Conservation (phyloP, 1,140 invertebrate species). For the Aphis gossypii region DNA sequence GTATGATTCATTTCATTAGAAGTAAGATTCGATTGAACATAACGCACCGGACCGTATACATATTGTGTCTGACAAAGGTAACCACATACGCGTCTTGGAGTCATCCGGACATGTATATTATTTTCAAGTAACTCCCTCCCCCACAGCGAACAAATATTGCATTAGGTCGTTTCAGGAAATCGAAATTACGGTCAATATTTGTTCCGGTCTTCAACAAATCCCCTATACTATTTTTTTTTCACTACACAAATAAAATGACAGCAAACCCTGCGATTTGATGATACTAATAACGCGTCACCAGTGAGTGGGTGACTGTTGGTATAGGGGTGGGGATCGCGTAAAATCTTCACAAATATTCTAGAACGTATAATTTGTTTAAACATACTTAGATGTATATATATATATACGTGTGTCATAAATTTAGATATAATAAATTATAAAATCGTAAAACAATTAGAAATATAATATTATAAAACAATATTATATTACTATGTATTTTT, state of each 20-base stretch:
- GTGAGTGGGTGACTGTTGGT: not conserved
- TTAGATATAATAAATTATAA: not conserved
- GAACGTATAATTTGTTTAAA: not conserved
- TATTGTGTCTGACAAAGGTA: constrained; percentile 12
- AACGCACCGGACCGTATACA: not conserved
- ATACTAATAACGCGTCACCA: not conserved
- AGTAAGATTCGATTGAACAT: constrained; percentile 19
- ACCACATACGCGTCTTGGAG: not conserved
- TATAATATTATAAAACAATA: not conserved
- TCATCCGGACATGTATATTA: constrained; percentile 2
- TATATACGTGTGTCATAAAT: not conserved
- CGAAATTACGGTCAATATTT: constrained; percentile 47
- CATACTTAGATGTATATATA: not conserved
- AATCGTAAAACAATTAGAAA: not conserved
- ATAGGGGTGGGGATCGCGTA: not conserved
- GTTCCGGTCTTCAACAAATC: constrained; percentile 4
- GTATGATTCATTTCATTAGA: constrained; percentile 12
- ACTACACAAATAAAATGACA: constrained; percentile 25
- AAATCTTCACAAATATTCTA: not conserved
- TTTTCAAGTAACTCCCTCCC: not conserved
- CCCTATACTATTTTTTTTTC: constrained; percentile 20
- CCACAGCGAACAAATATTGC: not conserved
- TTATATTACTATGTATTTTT: not conserved
- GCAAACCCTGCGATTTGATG: constrained; percentile 28
- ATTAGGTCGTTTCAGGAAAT: constrained; percentile 23